Percentiles rank a stretch among this genome's conserved stretches.
phyloP scores from a whole-genome alignment of 2,797 vertebrate genomes.

The Gallirallus australis region DNA sequence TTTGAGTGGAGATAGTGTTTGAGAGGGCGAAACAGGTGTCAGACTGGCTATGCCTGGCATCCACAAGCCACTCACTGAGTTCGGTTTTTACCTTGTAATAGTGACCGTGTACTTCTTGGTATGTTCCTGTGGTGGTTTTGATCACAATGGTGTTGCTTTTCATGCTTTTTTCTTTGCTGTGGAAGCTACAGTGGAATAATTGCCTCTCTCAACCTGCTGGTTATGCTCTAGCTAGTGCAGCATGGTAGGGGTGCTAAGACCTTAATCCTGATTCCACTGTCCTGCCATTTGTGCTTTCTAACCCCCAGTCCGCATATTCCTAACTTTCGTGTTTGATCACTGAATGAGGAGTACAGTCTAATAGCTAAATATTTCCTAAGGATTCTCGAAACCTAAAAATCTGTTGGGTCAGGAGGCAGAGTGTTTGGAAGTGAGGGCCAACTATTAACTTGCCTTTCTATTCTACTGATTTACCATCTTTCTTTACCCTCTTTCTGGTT shows the following conservation, averaged over 20 bases:
- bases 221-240: neutral
- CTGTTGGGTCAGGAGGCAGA: neutral
- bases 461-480: neutral
- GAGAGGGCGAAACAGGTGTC: neutral
- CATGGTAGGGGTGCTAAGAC: neutral
- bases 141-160: neutral
- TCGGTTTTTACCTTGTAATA: neutral
- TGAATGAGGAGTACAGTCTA: neutral
- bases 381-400: neutral
- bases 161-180: neutral
- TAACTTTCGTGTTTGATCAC: neutral
- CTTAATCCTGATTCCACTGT: neutral
- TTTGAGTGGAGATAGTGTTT: neutral
- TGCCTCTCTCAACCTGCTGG: neutral
- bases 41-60: neutral
- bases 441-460: neutral
- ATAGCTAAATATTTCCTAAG: neutral
- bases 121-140: neutral
- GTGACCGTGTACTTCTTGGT: neutral
- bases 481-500: neutral
- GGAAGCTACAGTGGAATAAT: neutral
- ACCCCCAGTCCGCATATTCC: fast-evolving
- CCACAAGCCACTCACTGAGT: neutral
- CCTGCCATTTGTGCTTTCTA: neutral
- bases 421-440: neutral